A percentile compares a stretch with the other conserved stretches of the same genome.
These are phyloP conservation scores for Enchytraeus crypticus DNA, from an alignment of 2,888 invertebrate species.

Conservation along the genomic window DNA sequence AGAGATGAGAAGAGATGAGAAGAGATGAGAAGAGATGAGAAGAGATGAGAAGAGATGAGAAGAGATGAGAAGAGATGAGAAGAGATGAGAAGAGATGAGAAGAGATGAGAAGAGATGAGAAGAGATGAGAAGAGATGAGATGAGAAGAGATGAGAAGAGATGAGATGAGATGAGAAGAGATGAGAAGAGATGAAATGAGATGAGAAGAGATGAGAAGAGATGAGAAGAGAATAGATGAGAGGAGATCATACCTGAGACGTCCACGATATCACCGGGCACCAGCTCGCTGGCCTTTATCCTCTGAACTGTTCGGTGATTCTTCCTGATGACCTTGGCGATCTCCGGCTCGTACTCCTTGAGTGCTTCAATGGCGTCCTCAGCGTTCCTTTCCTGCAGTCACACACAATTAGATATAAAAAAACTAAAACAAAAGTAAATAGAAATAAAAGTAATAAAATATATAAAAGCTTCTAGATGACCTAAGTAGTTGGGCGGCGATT, in stretches of 20 bases:
- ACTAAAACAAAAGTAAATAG: too few relatives aligned
- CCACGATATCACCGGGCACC: constrained; percentile 96
- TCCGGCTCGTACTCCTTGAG: constrained; percentile 99
- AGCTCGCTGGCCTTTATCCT: constrained; percentile 94
- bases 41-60: too few relatives aligned
- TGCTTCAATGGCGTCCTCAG: constrained; percentile 99
- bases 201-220: not conserved
- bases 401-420: too few relatives aligned
- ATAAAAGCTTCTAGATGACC: too few relatives aligned
- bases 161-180: not conserved
- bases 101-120: too few relatives aligned
- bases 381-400: constrained; percentile 79
- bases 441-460: too few relatives aligned
- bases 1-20: too few relatives aligned
- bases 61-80: too few relatives aligned
- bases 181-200: not conserved
- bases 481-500: too few relatives aligned
- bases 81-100: too few relatives aligned
- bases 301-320: constrained; percentile 92
- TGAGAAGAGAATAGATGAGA: not conserved
- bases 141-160: not conserved
- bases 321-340: constrained; percentile 91
- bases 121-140: too few relatives aligned
- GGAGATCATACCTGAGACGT: constrained; percentile 77
- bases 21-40: too few relatives aligned